A percentile compares a stretch with the other conserved stretches of the same genome.
phyloP scores from a whole-genome alignment of 2,888 invertebrate genomes.

The Scelioninae gen. 1 region DNA sequence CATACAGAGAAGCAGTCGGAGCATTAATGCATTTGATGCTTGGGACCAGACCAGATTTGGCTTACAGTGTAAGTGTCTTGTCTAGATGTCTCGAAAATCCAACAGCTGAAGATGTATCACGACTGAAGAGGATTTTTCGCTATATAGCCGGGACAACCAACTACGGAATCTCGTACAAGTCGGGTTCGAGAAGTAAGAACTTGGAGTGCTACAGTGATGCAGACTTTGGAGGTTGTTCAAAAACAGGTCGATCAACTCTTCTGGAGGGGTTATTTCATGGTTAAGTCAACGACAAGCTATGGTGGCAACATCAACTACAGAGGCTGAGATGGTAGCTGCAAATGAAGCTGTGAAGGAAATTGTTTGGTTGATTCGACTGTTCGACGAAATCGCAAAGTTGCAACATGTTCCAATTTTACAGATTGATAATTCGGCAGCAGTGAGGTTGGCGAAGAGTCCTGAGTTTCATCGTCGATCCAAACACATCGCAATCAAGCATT shows the following conservation, averaged over 20 bases:
- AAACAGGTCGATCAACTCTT: conserved; percentile 76
- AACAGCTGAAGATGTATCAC: conserved; percentile 70
- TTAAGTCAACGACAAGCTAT: conserved; percentile 62
- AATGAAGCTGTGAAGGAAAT: conserved; percentile 75
- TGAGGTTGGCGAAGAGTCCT: conserved; percentile 76
- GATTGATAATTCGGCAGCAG: conserved; percentile 76
- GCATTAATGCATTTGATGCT: conserved; percentile 76
- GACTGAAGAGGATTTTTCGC: conserved; percentile 76
- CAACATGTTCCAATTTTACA: conserved; percentile 71
- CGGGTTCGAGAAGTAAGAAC: background rate
- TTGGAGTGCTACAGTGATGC: conserved; percentile 75
- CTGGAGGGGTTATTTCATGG: conserved; percentile 75
- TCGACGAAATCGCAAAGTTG: conserved; percentile 71
- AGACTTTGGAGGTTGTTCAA: conserved; percentile 77
- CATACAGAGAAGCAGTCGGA: conserved; percentile 73
- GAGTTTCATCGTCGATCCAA: conserved; percentile 77
- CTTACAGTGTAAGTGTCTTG: conserved; percentile 73
- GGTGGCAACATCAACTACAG: conserved; percentile 73
- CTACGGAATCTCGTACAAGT: conserved; percentile 65
- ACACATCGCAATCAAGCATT: conserved; percentile 75
- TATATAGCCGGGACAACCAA: conserved; percentile 75
- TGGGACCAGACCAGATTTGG: conserved; percentile 74
- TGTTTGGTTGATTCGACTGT: conserved; percentile 76
- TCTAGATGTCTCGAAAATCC: conserved; percentile 72
- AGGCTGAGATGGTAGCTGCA: conserved; percentile 77